Evolutionary conservation across 2,888 invertebrate species (phyloP).

Genomic region (Chaetogeoica ovagalla): DNA sequence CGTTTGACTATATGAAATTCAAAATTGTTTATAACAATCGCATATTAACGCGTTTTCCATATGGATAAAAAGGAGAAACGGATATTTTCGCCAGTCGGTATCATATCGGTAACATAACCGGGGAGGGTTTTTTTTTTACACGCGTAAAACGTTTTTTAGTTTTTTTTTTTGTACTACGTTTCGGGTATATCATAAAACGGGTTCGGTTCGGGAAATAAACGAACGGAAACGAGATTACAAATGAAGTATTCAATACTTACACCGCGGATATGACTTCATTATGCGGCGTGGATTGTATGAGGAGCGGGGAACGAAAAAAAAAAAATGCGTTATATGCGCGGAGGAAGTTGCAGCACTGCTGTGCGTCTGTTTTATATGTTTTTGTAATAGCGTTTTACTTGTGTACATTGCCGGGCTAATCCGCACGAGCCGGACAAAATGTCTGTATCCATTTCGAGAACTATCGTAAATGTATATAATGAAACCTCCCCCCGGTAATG

Average conservation of each 20-base stretch:
- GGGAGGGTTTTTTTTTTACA: too few species aligned
- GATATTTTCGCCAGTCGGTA: too few species aligned
- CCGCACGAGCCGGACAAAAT: not conserved
- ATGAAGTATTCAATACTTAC: not conserved
- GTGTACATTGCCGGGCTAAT: not conserved
- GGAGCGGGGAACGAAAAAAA: not conserved
- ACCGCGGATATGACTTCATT: conserved; percentile 22
- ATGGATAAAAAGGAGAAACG: too few species aligned
- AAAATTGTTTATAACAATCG: too few species aligned
- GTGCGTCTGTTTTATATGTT: not conserved
- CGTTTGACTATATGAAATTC: too few species aligned
- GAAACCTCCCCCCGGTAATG: too few species aligned
- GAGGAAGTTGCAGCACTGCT: not conserved
- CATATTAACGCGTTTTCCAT: too few species aligned
- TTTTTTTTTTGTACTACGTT: too few species aligned
- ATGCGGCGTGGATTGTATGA: not conserved
- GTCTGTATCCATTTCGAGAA: not conserved
- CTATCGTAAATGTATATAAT: too few species aligned
- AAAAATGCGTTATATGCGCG: not conserved
- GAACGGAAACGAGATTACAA: conserved; percentile 13
- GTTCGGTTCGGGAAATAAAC: not conserved
- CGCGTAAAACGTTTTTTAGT: not conserved
- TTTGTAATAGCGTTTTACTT: not conserved
- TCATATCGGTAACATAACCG: too few species aligned
- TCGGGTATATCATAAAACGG: not conserved